Base-by-base conservation (phyloP, 2,888 invertebrate species). In the Drosophila meridiana region DNA sequence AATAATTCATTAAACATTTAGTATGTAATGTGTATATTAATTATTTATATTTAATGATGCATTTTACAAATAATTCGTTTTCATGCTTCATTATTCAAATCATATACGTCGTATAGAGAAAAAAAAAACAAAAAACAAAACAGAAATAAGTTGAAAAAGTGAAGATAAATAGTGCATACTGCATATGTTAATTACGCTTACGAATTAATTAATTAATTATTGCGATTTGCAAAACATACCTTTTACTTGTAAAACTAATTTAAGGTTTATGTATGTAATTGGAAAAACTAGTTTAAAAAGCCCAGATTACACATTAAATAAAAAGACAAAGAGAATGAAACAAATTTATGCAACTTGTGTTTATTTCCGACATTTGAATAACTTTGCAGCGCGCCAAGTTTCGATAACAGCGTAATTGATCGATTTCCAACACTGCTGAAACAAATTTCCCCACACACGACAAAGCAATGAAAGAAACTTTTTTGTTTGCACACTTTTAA, bases 211-310 rank as follows among this genome's bases (percentile, higher is more conserved):
- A 72, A 69, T 75, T 65, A 72, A 69, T 78, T 65, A 72, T 69
- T 66, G 76, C 78, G 69, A 66, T 75, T 73, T 73, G 76, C 78
- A 45, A 69, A 67, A 67, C 68, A 76, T 73, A 78, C 73, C 61
- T 76, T 78, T 78, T 65, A 79, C 63, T 70, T 79, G 76, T 78
- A 73, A 78, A 76, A 73, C 65, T 70, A 76, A 38, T 68, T 56
- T 79, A 70, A 79, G 76, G 55, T 72, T 76, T 70, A 68, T 78
- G 76, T 76, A 79, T 76, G 76, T 78, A 76, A 78, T 78, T 78
- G 78, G 67, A 78, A 78, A 50, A 52, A 73, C 64, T 78, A 79
- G 76, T 76, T 76, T 78, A 79, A 76, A 76, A 76, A 67, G 47
- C 57, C 61, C 61, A 68, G 40, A 70, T 78, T 77, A 71, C 55